A percentile compares a stretch with the other conserved stretches of the same genome.
Evolutionary conservation across 2,797 vertebrate species (phyloP).

Genomic region (Masticophis lateralis): DNA sequence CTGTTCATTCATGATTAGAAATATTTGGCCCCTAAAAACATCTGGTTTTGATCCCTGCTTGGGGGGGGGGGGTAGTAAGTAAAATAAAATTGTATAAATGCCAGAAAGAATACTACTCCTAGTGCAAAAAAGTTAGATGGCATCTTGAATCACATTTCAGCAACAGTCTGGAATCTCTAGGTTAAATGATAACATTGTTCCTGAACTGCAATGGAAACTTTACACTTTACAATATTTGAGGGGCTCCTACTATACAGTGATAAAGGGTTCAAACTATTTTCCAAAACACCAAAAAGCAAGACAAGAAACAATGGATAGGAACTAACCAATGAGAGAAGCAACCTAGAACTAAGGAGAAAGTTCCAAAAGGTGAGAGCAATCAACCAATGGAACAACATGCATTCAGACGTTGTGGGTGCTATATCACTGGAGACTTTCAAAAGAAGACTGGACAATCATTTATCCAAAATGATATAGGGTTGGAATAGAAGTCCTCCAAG

Average conservation of each 20-base stretch:
- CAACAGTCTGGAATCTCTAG: not conserved
- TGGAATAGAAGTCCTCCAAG: not conserved
- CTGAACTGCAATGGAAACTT: not conserved
- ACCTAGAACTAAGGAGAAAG: not conserved
- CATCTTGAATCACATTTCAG: not conserved
- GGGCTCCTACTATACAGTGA: not conserved
- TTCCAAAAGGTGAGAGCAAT: not conserved
- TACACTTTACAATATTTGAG: not conserved
- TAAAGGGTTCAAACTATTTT: not conserved
- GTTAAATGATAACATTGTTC: not conserved
- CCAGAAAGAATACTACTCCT: not conserved
- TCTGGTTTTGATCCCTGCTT: not conserved
- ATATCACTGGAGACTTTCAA: not conserved
- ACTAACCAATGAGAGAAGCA: not conserved
- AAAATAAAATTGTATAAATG: not conserved
- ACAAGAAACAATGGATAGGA: not conserved
- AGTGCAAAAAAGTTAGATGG: not conserved
- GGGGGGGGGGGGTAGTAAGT: not conserved
- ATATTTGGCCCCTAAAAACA: not conserved
- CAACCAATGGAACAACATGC: not conserved
- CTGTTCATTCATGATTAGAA: not conserved
- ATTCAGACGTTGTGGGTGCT: not conserved
- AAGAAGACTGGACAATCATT: not conserved
- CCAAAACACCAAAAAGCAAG: not conserved
- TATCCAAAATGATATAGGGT: not conserved